Evolutionary conservation across 2,888 invertebrate genomes (phyloP).

Genomic region (Drosophila greeni): DNA sequence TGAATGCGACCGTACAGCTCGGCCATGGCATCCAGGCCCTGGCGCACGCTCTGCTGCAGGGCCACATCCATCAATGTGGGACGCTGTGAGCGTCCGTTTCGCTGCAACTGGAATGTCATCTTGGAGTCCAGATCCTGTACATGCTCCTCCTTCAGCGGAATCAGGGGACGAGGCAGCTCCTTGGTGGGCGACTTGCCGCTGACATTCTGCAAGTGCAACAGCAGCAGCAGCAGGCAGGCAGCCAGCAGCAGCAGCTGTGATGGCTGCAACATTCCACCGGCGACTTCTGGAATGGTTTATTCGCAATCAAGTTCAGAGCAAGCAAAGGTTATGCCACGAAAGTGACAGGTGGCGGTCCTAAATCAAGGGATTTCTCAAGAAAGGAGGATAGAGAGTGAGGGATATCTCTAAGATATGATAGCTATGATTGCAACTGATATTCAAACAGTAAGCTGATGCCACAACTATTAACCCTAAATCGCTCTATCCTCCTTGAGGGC

Average conservation of each 20-base stretch:
- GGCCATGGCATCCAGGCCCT: slow-evolving; percentile 78
- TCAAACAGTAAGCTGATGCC: slow-evolving; percentile 9
- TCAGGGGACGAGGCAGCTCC: slow-evolving; percentile 69
- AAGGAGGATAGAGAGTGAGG: too few species aligned
- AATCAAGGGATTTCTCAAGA: slow-evolving; percentile 3
- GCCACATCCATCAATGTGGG: slow-evolving; percentile 76
- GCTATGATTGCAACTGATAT: neutral
- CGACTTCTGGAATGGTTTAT: slow-evolving; percentile 26
- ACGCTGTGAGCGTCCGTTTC: slow-evolving; percentile 61
- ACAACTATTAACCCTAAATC: slow-evolving; percentile 32
- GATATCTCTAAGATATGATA: neutral
- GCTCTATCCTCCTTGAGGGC: slow-evolving; percentile 21
- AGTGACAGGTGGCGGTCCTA: neutral
- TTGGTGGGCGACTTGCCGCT: slow-evolving; percentile 52
- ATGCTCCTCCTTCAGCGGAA: slow-evolving; percentile 18
- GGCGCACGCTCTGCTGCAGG: slow-evolving; percentile 76
- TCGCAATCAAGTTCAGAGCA: slow-evolving; percentile 11
- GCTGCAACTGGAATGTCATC: slow-evolving; percentile 19
- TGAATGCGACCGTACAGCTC: slow-evolving; percentile 77
- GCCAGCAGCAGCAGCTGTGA: slow-evolving; percentile 29
- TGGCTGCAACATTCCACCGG: slow-evolving; percentile 48
- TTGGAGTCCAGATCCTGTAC: slow-evolving; percentile 22
- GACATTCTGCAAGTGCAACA: slow-evolving; percentile 26
- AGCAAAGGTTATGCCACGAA: slow-evolving; percentile 3
- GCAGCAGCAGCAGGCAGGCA: slow-evolving; percentile 26